phyloP scores from a whole-genome alignment of 2,888 invertebrate genomes.

The Cordilura impudica region DNA sequence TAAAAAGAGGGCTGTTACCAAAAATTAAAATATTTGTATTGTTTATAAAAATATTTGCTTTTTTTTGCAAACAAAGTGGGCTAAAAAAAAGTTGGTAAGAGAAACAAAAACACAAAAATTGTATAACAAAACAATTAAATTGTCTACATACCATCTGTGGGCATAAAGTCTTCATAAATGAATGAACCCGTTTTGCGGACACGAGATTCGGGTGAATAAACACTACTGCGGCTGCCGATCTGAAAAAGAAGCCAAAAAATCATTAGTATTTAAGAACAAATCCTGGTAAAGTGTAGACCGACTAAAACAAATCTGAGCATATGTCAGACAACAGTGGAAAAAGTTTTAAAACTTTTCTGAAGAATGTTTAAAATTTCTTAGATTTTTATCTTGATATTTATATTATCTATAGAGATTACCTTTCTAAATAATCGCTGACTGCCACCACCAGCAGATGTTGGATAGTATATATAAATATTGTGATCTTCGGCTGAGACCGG shows the following conservation, averaged over 20 bases:
- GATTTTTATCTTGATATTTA: too few relatives aligned
- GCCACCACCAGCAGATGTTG: constrained; percentile 98
- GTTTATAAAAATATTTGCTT: constrained; percentile 36
- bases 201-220: constrained; percentile 97
- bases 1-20: constrained; percentile 19
- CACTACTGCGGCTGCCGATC: constrained; percentile 99
- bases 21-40: constrained; percentile 23
- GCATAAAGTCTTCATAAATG: constrained; percentile 99
- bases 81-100: constrained; percentile 41
- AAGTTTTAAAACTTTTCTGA: constrained; percentile 51
- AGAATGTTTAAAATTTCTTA: background rate
- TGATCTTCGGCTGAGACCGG: constrained; percentile 99
- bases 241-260: constrained; percentile 75
- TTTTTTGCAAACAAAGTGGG: constrained; percentile 26
- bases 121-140: constrained; percentile 41
- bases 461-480: constrained; percentile 99
- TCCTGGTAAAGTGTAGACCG: background rate
- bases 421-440: constrained; percentile 98
- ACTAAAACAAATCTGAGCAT: too few relatives aligned
- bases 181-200: constrained; percentile 98
- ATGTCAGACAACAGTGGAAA: too few relatives aligned
- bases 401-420: too few relatives aligned
- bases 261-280: background rate
- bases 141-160: constrained; percentile 93
- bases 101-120: constrained; percentile 38